These are phyloP conservation scores for Invenusta paracnida DNA, from an alignment of 2,888 invertebrate species.

Conservation along the genomic window DNA sequence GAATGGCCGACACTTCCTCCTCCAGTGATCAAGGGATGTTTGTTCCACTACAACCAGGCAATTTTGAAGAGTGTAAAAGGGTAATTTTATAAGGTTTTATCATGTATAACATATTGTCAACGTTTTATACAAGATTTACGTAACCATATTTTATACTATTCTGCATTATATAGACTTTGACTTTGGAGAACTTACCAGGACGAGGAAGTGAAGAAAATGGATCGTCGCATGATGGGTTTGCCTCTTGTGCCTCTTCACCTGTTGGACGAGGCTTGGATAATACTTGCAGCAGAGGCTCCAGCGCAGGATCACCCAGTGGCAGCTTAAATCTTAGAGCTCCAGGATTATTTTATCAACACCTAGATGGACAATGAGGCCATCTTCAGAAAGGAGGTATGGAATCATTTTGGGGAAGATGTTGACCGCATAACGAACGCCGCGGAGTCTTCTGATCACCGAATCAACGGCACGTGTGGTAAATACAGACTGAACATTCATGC, in stretches of 20 bases:
- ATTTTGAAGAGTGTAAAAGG: too few species aligned
- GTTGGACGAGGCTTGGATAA: neutral
- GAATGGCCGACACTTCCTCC: slow-evolving; percentile 43
- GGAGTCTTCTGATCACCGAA: neutral
- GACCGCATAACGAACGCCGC: neutral
- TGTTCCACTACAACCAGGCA: slow-evolving; percentile 46
- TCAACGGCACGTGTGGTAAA: neutral
- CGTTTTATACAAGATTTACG: too few species aligned
- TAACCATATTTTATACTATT: too few species aligned
- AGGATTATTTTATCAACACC: neutral
- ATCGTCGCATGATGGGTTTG: too few species aligned
- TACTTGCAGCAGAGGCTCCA: neutral
- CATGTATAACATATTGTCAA: too few species aligned
- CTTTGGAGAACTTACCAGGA: too few species aligned
- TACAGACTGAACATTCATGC: neutral
- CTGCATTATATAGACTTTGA: too few species aligned
- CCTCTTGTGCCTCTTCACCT: neutral
- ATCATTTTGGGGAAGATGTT: neutral
- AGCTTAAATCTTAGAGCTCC: neutral
- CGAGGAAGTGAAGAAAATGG: too few species aligned
- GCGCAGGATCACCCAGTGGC: neutral
- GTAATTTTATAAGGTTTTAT: too few species aligned
- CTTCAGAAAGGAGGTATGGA: neutral
- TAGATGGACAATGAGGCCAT: neutral
- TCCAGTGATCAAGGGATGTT: slow-evolving; percentile 44